These are phyloP conservation scores for Rhorus exstirpatorius DNA, from an alignment of 2,888 invertebrate species.

Conservation along the genomic window DNA sequence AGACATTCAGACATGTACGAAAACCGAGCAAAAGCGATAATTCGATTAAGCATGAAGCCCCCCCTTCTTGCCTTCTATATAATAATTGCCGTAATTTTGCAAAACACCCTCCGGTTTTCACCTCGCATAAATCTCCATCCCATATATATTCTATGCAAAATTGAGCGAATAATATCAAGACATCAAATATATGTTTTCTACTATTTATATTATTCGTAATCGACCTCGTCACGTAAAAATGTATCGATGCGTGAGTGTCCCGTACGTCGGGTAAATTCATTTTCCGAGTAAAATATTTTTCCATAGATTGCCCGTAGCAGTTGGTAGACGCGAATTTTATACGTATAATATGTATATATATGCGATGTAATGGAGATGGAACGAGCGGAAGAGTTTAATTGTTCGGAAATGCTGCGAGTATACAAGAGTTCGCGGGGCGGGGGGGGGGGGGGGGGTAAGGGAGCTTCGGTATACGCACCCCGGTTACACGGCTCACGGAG, in stretches of 20 bases:
- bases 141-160: constrained; percentile 14
- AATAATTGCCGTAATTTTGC: constrained; percentile 65
- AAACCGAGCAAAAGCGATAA: constrained; percentile 73
- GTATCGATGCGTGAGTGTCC: constrained; percentile 64
- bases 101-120: constrained; percentile 53
- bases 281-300: constrained; percentile 72
- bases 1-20: constrained; percentile 5
- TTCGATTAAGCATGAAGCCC: constrained; percentile 72
- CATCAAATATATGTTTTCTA: constrained; percentile 1
- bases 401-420: constrained; percentile 71
- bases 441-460: constrained; percentile 32
- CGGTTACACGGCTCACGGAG: constrained; percentile 70
- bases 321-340: constrained; percentile 36
- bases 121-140: constrained; percentile 61
- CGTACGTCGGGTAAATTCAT: constrained; percentile 73
- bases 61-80: constrained; percentile 21
- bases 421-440: constrained; percentile 7
- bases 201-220: constrained; percentile 45
- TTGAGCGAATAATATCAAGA: constrained; percentile 16
- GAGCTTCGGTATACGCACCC: constrained; percentile 39
- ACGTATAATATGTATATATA: constrained; percentile 34
- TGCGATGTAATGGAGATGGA: constrained; percentile 72
- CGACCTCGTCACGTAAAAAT: constrained; percentile 59
- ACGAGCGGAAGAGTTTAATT: constrained; percentile 76
- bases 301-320: constrained; percentile 53